Percentiles rank a stretch among this genome's conserved stretches.
phyloP scores from a whole-genome alignment of 2,113 vertebrate genomes.

The Zapornia atra region DNA sequence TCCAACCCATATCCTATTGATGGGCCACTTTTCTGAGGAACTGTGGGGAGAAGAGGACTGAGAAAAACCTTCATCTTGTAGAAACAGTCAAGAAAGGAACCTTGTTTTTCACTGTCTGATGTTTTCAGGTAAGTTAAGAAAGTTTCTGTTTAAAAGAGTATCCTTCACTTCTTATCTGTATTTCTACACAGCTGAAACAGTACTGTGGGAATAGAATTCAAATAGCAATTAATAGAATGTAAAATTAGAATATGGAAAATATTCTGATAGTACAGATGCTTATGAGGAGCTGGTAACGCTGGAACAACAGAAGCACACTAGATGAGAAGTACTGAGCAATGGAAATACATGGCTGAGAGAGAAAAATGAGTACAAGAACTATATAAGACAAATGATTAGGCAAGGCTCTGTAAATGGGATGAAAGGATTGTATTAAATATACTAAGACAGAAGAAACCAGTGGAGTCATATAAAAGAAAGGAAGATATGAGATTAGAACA shows the following conservation, averaged over 20 bases:
- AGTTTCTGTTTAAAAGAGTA: background rate
- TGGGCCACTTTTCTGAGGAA: background rate
- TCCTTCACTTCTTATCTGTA: background rate
- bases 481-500: conserved; percentile 4
- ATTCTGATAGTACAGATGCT: background rate
- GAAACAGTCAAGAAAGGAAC: background rate
- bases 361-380: background rate
- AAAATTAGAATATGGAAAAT: background rate
- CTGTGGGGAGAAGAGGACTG: background rate
- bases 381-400: background rate
- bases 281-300: background rate
- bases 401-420: background rate
- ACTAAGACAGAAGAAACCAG: background rate
- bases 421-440: conserved; percentile 1
- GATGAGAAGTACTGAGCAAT: background rate
- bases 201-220: background rate
- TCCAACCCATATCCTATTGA: background rate
- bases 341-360: background rate
- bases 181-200: background rate
- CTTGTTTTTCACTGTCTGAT: background rate
- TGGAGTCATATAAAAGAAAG: background rate
- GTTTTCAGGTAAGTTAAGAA: background rate
- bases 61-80: background rate
- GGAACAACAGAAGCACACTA: background rate
- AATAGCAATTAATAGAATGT: background rate